A percentile compares a stretch with the other conserved stretches of the same genome.
These are phyloP conservation scores for Oscheius sp. DNA, from an alignment of 1,140 invertebrate species.

Conservation along the genomic window DNA sequence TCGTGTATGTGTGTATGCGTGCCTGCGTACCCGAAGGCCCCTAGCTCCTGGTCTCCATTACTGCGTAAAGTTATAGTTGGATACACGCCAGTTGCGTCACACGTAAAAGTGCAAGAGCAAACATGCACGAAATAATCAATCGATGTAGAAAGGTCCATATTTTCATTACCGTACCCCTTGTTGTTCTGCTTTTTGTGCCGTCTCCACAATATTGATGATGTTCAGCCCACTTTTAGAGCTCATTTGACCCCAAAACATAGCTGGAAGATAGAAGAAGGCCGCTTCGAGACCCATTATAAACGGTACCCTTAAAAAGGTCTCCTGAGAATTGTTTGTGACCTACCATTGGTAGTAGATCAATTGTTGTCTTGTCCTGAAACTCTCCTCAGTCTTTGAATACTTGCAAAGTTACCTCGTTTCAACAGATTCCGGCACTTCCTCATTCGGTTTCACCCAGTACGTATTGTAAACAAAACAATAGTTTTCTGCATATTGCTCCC, in stretches of 20 bases:
- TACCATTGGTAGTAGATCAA: constrained; percentile 64
- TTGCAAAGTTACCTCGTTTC: too few relatives aligned
- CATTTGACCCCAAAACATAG: constrained; percentile 62
- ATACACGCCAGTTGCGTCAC: too few relatives aligned
- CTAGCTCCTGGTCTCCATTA: too few relatives aligned
- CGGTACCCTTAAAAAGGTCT: constrained; percentile 55
- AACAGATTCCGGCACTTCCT: constrained; percentile 45
- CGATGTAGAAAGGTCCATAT: background rate
- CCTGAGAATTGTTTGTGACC: background rate
- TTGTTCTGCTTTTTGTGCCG: constrained; percentile 45
- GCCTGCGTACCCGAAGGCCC: too few relatives aligned
- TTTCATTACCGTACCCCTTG: background rate
- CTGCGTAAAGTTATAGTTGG: too few relatives aligned
- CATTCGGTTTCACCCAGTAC: constrained; percentile 56
- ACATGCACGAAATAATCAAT: too few relatives aligned
- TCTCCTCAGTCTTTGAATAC: too few relatives aligned
- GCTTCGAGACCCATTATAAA: constrained; percentile 64
- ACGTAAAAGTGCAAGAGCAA: too few relatives aligned
- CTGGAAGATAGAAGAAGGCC: constrained; percentile 66
- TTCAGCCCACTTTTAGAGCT: constrained; percentile 50
- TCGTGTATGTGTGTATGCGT: too few relatives aligned
- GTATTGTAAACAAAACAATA: constrained; percentile 62
- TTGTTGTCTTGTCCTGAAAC: constrained; percentile 52
- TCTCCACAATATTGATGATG: constrained; percentile 47
- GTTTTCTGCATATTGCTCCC: constrained; percentile 36